These are phyloP conservation scores for Molorchus minor DNA, from an alignment of 2,888 invertebrate genomes.

Conservation along the genomic window DNA sequence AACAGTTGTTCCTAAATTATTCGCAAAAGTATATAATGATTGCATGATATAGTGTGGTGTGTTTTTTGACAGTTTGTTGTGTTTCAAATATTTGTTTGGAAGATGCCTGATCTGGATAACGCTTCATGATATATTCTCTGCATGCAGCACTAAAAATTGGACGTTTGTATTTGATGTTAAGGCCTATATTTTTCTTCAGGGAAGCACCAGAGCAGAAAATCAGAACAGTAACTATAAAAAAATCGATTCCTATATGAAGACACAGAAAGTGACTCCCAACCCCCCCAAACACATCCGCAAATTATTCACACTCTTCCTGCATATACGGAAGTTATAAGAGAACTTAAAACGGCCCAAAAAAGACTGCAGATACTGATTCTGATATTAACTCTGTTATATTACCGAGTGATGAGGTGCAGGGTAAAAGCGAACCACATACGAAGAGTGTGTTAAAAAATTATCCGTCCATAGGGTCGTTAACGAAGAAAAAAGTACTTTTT, in stretches of 20 bases:
- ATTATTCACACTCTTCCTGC: constrained; percentile 31
- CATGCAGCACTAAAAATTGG: too few species aligned
- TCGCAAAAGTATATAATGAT: too few species aligned
- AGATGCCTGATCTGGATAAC: too few species aligned
- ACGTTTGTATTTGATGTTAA: too few species aligned
- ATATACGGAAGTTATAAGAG: constrained; percentile 38
- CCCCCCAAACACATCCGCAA: constrained; percentile 11
- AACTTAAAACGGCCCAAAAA: constrained; percentile 37
- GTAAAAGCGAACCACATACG: constrained; percentile 43
- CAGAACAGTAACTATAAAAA: constrained; percentile 41
- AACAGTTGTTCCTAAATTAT: too few species aligned
- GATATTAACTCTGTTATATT: constrained; percentile 25
- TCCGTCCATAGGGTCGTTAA: constrained; percentile 66
- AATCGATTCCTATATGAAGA: constrained; percentile 50
- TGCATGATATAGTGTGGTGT: too few species aligned
- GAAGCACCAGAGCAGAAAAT: constrained; percentile 11
- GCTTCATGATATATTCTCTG: too few species aligned
- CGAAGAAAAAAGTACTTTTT: constrained; percentile 73
- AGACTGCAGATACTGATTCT: constrained; percentile 28
- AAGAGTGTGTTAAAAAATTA: constrained; percentile 70
- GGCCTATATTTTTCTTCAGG: constrained; percentile 23
- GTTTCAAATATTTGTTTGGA: too few species aligned
- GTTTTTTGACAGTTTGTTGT: too few species aligned
- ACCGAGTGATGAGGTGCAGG: constrained; percentile 5
- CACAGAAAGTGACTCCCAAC: constrained; percentile 42